phyloP scores from a whole-genome alignment of 2,888 invertebrate species.

The Cephus pygmeus region DNA sequence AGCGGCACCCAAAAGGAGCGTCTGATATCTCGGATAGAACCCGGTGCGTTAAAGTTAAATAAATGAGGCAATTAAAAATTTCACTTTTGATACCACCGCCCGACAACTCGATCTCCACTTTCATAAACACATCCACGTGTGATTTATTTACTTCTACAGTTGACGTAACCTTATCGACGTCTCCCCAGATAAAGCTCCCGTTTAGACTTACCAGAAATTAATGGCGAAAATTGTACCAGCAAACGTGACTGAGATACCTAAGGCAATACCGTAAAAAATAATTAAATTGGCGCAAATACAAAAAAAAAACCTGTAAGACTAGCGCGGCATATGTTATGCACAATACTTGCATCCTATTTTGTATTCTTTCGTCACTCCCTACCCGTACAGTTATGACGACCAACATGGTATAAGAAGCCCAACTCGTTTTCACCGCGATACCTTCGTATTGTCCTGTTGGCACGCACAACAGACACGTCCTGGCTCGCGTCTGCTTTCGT shows the following conservation, averaged over 20 bases:
- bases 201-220: not conserved
- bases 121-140: not conserved
- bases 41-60: constrained; percentile 5
- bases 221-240: not conserved
- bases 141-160: not conserved
- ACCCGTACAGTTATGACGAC: constrained; percentile 5
- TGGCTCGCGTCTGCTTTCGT: constrained; percentile 39
- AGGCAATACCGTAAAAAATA: not conserved
- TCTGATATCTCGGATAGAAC: not conserved
- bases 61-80: constrained; percentile 19
- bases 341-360: not conserved
- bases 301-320: not conserved
- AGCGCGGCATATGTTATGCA: too few species aligned
- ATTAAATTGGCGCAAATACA: not conserved
- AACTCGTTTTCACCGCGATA: constrained; percentile 3
- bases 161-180: not conserved
- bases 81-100: constrained; percentile 16
- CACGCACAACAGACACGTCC: constrained; percentile 15
- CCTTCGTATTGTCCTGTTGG: not conserved
- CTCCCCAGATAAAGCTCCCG: not conserved
- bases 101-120: constrained; percentile 17
- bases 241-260: not conserved
- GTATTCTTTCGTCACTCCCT: constrained; percentile 1
- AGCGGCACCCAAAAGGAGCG: not conserved
- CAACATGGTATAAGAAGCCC: not conserved